These are phyloP conservation scores for Nipponacmea schrenckii DNA, from an alignment of 2,888 invertebrate species.

Conservation along the genomic window DNA sequence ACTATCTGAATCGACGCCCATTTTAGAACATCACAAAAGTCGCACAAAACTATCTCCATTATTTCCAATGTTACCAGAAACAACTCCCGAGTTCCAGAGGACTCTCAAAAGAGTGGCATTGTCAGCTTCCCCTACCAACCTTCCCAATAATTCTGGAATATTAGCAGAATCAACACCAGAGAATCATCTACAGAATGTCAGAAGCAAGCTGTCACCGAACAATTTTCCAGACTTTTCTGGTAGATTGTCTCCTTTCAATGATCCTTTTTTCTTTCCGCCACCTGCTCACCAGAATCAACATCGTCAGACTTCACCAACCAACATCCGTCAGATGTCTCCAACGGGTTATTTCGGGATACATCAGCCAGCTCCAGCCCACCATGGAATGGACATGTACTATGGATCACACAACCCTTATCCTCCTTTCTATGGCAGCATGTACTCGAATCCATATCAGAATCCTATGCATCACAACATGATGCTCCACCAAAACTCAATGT, in stretches of 20 bases:
- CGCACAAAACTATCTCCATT: not conserved
- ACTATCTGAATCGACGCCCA: not conserved
- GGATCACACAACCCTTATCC: not conserved
- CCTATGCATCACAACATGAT: not conserved
- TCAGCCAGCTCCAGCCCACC: not conserved
- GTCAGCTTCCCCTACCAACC: not conserved
- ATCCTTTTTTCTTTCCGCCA: slow-evolving; percentile 1
- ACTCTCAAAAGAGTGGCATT: not conserved
- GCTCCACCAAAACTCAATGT: not conserved
- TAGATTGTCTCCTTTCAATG: not conserved
- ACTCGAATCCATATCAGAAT: not conserved
- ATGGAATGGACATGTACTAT: not conserved
- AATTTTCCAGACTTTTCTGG: not conserved
- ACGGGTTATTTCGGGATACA: not conserved
- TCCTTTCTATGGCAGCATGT: not conserved
- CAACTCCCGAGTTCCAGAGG: not conserved
- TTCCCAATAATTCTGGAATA: not conserved
- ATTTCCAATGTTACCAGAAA: not conserved
- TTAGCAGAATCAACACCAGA: not conserved
- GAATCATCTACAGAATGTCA: not conserved
- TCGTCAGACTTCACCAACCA: not conserved
- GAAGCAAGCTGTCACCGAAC: not conserved
- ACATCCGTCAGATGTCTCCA: not conserved
- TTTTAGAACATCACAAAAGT: not conserved
- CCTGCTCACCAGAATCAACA: not conserved